A percentile compares a stretch with the other conserved stretches of the same genome.
phyloP scores from a whole-genome alignment of 2,888 invertebrate genomes.

The Oasisia sp. region DNA sequence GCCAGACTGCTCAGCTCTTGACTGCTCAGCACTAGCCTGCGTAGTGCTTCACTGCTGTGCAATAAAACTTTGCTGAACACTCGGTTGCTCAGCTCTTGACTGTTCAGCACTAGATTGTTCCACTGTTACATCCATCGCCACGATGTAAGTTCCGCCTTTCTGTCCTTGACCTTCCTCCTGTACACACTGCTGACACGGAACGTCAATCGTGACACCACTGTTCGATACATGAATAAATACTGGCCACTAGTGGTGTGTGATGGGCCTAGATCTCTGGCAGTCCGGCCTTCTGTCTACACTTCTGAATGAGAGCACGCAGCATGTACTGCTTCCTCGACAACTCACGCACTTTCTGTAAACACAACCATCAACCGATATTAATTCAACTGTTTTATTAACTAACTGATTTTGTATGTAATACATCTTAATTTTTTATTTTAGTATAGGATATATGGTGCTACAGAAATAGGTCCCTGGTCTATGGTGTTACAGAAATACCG shows the following conservation, averaged over 20 bases:
- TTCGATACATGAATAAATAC: background rate
- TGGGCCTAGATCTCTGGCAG: constrained; percentile 57
- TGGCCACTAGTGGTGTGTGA: background rate
- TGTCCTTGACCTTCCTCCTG: background rate
- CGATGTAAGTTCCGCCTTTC: background rate
- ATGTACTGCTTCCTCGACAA: constrained; percentile 96
- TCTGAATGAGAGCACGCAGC: constrained; percentile 93
- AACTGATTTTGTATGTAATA: background rate
- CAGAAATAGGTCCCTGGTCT: no score
- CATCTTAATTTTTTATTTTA: no score
- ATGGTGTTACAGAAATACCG: no score
- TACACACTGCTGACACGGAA: background rate
- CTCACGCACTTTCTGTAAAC: constrained; percentile 84
- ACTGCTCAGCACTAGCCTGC: no score
- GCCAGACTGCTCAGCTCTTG: background rate
- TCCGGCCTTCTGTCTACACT: constrained; percentile 93
- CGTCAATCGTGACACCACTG: background rate
- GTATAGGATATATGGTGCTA: no score
- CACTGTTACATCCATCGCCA: background rate
- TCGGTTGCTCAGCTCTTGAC: no score
- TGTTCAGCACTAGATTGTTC: background rate
- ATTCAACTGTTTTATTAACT: background rate
- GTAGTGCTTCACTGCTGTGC: no score
- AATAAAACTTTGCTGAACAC: no score
- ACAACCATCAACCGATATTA: constrained; percentile 14